phyloP scores from a whole-genome alignment of 2,113 vertebrate genomes.

The Rostratula benghalensis region DNA sequence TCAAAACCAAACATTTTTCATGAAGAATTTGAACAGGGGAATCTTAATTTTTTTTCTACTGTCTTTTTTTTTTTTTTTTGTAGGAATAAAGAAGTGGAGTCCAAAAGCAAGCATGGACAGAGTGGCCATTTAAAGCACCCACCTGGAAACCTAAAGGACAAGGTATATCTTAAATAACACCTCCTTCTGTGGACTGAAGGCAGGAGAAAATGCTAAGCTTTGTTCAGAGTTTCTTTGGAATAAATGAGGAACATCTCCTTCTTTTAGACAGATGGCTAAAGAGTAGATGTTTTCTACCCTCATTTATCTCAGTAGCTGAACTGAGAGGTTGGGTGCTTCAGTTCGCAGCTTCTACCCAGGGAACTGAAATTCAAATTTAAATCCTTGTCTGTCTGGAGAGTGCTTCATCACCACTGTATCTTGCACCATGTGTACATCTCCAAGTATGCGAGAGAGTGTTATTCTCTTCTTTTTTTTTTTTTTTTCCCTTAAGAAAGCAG shows the following conservation, averaged over 20 bases:
- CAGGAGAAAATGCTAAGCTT: background rate
- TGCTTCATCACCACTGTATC: background rate
- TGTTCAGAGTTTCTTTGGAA: background rate
- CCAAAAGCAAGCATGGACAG: background rate
- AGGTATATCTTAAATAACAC: background rate
- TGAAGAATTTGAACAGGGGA: background rate
- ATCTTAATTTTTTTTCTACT: background rate
- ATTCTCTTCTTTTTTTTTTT: background rate
- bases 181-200: background rate
- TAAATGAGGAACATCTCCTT: background rate
- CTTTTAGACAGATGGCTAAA: background rate
- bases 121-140: background rate
- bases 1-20: background rate
- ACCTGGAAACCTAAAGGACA: background rate
- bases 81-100: background rate
- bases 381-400: background rate
- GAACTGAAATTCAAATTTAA: slow-evolving; percentile 16
- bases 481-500: background rate
- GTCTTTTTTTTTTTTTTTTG: background rate
- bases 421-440: background rate
- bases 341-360: slow-evolving; percentile 4
- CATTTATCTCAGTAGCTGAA: background rate
- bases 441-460: background rate
- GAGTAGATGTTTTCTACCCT: background rate
- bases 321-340: slow-evolving; percentile 22